A percentile compares a stretch with the other conserved stretches of the same genome.
phyloP scores from a whole-genome alignment of 2,113 vertebrate genomes.

The Drymodes brunneopygia region DNA sequence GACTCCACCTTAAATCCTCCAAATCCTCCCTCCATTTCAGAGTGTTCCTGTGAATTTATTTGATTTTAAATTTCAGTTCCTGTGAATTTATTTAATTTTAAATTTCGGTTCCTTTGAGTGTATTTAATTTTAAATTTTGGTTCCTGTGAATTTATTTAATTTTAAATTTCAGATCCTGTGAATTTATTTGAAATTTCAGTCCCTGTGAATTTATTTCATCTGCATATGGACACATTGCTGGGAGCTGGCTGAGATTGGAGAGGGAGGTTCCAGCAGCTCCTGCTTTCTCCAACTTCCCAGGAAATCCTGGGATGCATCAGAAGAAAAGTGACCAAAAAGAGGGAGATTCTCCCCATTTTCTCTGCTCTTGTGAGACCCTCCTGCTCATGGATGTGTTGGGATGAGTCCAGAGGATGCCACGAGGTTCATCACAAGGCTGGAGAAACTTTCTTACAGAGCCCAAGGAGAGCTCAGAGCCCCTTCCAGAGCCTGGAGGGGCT shows the following conservation, averaged over 20 bases:
- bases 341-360: background rate
- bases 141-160: too few species aligned
- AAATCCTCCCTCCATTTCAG: accelerated
- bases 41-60: background rate
- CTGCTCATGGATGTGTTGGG: background rate
- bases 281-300: background rate
- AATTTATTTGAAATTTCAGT: too few species aligned
- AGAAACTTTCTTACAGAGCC: background rate
- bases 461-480: background rate
- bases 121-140: too few species aligned
- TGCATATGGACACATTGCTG: background rate
- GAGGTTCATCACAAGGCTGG: background rate
- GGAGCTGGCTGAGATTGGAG: background rate
- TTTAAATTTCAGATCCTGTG: too few species aligned
- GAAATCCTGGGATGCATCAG: background rate
- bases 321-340: too few species aligned
- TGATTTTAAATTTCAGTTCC: too few species aligned
- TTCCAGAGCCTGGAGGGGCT: background rate
- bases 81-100: too few species aligned
- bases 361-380: background rate
- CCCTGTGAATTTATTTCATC: background rate
- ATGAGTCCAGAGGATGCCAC: too few species aligned
- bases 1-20: background rate
- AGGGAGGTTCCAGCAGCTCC: background rate
- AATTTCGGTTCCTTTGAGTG: too few species aligned